A percentile compares a stretch with the other conserved stretches of the same genome.
Conservation (phyloP, 2,113 vertebrate genomes). For the Colinus virginianus region DNA sequence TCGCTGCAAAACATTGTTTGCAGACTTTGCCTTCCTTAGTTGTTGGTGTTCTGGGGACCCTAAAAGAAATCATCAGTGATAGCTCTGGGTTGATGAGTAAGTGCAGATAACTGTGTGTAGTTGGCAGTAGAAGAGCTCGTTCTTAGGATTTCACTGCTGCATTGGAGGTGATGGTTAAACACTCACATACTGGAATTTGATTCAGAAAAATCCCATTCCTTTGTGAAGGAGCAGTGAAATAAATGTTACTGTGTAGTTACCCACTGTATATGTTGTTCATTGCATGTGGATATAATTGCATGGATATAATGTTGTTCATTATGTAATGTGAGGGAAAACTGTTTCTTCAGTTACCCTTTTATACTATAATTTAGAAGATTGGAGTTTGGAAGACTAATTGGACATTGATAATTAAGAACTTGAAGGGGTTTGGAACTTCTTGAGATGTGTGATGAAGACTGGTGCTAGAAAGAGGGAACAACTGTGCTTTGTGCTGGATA, state of each 20-base stretch:
- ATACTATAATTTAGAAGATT: not conserved
- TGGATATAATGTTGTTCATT: not conserved
- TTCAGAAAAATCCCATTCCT: slow-evolving; percentile 8
- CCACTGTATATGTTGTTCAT: not conserved
- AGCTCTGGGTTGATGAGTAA: not conserved
- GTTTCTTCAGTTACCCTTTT: not conserved
- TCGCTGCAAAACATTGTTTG: accelerated
- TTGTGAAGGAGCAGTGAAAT: not conserved
- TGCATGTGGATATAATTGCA: not conserved
- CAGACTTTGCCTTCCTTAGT: not conserved
- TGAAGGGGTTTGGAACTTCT: not conserved
- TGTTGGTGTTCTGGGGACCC: not conserved
- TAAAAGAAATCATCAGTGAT: not conserved
- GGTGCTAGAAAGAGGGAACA: not conserved
- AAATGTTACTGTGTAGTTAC: not conserved
- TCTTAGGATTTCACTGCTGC: slow-evolving; percentile 3
- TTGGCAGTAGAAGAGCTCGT: not conserved
- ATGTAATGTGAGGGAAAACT: not conserved
- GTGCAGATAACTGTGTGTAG: not conserved
- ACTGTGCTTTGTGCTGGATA: not conserved
- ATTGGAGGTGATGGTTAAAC: not conserved
- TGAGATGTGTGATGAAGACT: not conserved
- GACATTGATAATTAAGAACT: not conserved
- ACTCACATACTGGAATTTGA: not conserved
- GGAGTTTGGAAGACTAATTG: too few species aligned